These are phyloP conservation scores for Trichoplusia ni DNA, from an alignment of 1,140 invertebrate species.

Conservation along the genomic window DNA sequence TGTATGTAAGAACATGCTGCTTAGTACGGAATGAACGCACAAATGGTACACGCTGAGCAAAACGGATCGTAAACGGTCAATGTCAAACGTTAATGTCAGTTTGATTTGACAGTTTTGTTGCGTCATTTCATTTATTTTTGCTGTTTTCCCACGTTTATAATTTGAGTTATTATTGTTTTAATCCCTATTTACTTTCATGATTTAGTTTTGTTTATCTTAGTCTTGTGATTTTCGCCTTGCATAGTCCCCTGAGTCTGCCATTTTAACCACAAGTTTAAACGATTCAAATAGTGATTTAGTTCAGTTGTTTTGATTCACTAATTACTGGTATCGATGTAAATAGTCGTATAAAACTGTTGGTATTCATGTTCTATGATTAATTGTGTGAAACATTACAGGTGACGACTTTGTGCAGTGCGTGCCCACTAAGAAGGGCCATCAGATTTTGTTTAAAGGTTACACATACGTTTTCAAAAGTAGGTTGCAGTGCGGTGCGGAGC, in stretches of 20 bases:
- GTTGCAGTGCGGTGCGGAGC: slow-evolving; percentile 70
- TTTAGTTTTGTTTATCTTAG: not conserved
- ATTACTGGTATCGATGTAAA: slow-evolving; percentile 13
- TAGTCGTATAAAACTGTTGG: slow-evolving; percentile 1
- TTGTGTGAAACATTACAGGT: slow-evolving; percentile 56
- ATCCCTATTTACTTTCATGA: not conserved
- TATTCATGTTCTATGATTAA: slow-evolving; percentile 35
- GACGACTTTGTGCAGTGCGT: slow-evolving; percentile 74
- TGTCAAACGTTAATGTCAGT: slow-evolving; percentile 29
- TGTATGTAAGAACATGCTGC: too few species aligned
- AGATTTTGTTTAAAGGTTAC: slow-evolving; percentile 73
- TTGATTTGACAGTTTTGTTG: slow-evolving; percentile 48
- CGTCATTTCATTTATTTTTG: slow-evolving; percentile 47
- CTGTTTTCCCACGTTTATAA: slow-evolving; percentile 33
- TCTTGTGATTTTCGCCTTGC: not conserved
- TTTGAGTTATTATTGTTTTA: slow-evolving; percentile 15
- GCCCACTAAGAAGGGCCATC: slow-evolving; percentile 73
- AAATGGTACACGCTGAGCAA: not conserved
- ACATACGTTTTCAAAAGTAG: slow-evolving; percentile 74
- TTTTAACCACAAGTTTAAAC: not conserved
- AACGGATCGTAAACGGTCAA: not conserved
- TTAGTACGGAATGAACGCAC: too few species aligned
- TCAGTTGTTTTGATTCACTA: slow-evolving; percentile 35
- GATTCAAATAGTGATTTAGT: slow-evolving; percentile 1
- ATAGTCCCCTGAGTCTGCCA: not conserved